Evolutionary conservation across 2,113 vertebrate genomes (phyloP), one percentile per base, ranked within the genome.

Genomic region (Salminus brasiliensis): DNA sequence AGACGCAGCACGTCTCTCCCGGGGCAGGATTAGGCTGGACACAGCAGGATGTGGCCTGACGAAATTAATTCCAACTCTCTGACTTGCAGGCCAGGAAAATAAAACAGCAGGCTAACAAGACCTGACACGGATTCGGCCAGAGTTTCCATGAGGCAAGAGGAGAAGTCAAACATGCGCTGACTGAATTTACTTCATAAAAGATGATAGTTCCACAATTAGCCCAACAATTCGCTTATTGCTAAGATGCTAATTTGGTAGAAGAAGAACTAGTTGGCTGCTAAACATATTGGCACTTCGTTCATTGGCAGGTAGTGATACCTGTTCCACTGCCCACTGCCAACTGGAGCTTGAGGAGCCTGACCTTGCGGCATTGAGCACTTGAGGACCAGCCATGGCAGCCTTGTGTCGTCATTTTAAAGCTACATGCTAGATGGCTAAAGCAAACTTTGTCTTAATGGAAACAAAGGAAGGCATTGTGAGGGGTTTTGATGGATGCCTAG

Each of bases 11-110:
- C 71, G 86, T 87, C 75, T 87, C 76, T 57, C 78, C 55, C 80
- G 84, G 87, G 83, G 85, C 81, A 85, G 86, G 91, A 89, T 88
- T 82, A 88, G 87, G 86, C 87, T 23, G 60, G 82, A 78, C 88
- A 45, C 91, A 91, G 91, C 65, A 72, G 89, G 90, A 80, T 13
- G 34, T 32, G 67, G 67, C 74, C 76, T 79, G 74, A 84, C 87
- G 66, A 91, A 87, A 91, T 91, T 89, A 91, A 91, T 88, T 90
- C 83, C 79, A 84, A 86, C 85, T 88, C 86, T 87, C 72, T 43
- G 78, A 86, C 85, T 91, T 83, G 81, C 80, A 83, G 68, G 76
- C 53, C 57, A 76, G 72, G 83, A 87, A 85, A 85, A 86, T 86
- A 83, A 88, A 88, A 84, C 89, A 88, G 87, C 83, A 76, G 85